Conservation (phyloP, 2,113 vertebrate species). For the Sylvietta virens region DNA sequence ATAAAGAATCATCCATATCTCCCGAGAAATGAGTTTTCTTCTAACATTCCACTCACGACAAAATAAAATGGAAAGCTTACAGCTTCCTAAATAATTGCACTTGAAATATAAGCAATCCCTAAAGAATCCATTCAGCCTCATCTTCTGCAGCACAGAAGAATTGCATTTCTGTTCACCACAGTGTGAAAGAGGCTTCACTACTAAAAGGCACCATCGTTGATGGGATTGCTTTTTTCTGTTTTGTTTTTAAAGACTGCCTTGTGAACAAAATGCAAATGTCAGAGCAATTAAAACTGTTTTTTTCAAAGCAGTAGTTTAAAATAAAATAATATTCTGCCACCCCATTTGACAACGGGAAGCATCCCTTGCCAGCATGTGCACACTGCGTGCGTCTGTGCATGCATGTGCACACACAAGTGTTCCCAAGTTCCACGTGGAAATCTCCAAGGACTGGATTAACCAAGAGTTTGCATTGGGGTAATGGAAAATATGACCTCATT, state of each 20-base stretch:
- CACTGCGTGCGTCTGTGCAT: not conserved
- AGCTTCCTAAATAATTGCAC: conserved; percentile 52
- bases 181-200: conserved; percentile 14
- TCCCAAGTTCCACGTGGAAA: not conserved
- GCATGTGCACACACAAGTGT: not conserved
- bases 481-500: conserved; percentile 81
- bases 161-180: conserved; percentile 15
- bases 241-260: not conserved
- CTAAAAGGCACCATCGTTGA: not conserved
- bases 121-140: not conserved
- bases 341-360: not conserved
- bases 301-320: not conserved
- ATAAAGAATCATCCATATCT: conserved; percentile 47
- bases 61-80: conserved; percentile 55
- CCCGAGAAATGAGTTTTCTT: conserved; percentile 59
- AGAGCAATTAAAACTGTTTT: not conserved
- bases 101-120: conserved; percentile 32
- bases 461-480: conserved; percentile 66
- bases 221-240: not conserved
- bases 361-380: not conserved
- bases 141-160: conserved; percentile 21
- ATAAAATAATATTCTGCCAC: not conserved
- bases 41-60: conserved; percentile 9
- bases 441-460: conserved; percentile 51
- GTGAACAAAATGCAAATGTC: not conserved